These are phyloP conservation scores for Sinocyclocheilus anophthalmus DNA, from an alignment of 2,113 vertebrate genomes.

Conservation along the genomic window DNA sequence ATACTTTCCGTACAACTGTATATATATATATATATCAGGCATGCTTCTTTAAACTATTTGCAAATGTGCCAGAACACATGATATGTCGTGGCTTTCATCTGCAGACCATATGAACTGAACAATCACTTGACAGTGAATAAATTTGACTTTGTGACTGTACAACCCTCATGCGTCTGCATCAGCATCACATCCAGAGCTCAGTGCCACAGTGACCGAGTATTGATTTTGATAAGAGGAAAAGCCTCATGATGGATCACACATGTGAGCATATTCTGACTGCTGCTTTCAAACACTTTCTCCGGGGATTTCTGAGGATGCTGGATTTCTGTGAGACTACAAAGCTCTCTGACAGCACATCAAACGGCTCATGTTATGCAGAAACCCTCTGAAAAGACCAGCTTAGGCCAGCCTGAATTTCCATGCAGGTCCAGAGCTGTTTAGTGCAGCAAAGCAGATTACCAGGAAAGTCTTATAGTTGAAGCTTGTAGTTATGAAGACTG, in stretches of 20 bases:
- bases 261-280: not conserved
- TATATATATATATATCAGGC: too few relatives aligned
- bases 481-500: too few relatives aligned
- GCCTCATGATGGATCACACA: not conserved
- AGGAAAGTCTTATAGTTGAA: not conserved
- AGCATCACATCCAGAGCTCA: not conserved
- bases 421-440: not conserved
- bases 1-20: too few relatives aligned
- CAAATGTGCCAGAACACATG: too few relatives aligned
- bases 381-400: not conserved
- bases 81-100: too few relatives aligned
- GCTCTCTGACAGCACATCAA: not conserved
- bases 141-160: not conserved
- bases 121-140: too few relatives aligned
- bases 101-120: too few relatives aligned
- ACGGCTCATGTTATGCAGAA: not conserved
- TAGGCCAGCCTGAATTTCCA: not conserved
- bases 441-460: not conserved
- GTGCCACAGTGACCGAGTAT: not conserved
- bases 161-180: not conserved
- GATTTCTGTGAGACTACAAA: not conserved
- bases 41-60: too few relatives aligned
- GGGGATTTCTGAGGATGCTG: not conserved
- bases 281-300: not conserved
- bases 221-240: slow-evolving; percentile 1